These are phyloP conservation scores for Amaurobius ferox DNA, from an alignment of 2,888 invertebrate species.

Conservation along the genomic window DNA sequence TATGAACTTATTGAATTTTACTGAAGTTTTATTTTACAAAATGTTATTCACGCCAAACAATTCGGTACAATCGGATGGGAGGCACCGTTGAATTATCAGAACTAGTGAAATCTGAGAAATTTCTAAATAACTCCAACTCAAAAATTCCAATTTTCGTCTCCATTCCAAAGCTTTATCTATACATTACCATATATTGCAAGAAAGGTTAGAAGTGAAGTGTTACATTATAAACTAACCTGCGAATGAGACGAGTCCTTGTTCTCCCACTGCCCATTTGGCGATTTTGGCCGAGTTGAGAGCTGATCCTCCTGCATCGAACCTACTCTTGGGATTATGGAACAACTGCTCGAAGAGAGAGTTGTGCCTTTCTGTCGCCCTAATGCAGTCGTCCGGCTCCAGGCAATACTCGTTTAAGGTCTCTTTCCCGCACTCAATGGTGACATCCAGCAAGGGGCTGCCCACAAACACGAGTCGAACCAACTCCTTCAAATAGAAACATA, in stretches of 20 bases:
- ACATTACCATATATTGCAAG: no score
- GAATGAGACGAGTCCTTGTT: slow-evolving; percentile 36
- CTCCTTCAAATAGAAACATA: background rate
- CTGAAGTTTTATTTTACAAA: no score
- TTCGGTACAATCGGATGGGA: no score
- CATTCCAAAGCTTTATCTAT: no score
- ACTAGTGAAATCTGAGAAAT: no score
- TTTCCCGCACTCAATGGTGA: slow-evolving; percentile 39
- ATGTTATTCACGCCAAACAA: no score
- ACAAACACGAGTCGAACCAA: slow-evolving; percentile 38
- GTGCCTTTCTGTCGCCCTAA: slow-evolving; percentile 33
- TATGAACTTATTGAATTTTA: no score
- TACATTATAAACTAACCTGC: slow-evolving; percentile 31
- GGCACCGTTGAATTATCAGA: no score
- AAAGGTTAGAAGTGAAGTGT: no score
- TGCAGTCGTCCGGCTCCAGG: slow-evolving; percentile 57
- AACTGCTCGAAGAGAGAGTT: slow-evolving; percentile 47
- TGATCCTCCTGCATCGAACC: slow-evolving; percentile 62
- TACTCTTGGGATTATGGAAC: background rate
- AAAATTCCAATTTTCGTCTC: no score
- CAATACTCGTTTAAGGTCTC: slow-evolving; percentile 29
- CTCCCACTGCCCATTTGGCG: slow-evolving; percentile 55
- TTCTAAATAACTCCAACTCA: no score
- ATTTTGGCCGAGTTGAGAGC: slow-evolving; percentile 70
- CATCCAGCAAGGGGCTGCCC: slow-evolving; percentile 65